These are phyloP conservation scores for Gambusia yucatana DNA, from an alignment of 2,797 vertebrate genomes.

Conservation along the genomic window DNA sequence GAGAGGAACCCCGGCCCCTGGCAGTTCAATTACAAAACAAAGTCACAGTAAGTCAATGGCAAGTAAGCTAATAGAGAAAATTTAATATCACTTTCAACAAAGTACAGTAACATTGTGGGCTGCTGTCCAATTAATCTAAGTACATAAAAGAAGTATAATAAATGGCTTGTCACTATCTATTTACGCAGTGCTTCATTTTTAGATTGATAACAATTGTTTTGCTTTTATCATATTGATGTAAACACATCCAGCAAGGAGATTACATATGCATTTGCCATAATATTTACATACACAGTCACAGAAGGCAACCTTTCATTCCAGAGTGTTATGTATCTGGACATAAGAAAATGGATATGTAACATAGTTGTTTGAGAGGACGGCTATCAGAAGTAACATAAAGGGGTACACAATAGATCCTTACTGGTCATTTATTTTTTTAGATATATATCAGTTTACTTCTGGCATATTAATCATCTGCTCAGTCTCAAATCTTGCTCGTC, in stretches of 20 bases:
- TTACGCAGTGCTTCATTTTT: conserved; percentile 7
- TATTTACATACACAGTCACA: not conserved
- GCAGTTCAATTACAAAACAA: conserved; percentile 23
- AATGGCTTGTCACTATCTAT: conserved; percentile 40
- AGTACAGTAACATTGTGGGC: conserved; percentile 35
- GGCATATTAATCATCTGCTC: not conserved
- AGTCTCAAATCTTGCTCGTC: not conserved
- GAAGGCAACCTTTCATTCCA: not conserved
- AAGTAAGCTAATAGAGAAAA: not conserved
- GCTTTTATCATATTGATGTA: not conserved
- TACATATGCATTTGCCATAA: not conserved
- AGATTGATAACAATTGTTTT: not conserved
- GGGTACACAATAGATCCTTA: not conserved
- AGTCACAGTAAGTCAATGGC: not conserved
- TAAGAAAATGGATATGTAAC: not conserved
- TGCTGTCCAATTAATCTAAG: conserved; percentile 25
- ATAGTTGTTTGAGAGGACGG: not conserved
- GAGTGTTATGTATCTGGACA: not conserved
- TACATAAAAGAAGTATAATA: conserved; percentile 28
- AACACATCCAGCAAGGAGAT: not conserved
- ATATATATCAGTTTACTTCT: not conserved
- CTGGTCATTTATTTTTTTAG: not conserved
- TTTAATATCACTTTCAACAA: conserved; percentile 2
- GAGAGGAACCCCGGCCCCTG: conserved; percentile 18
- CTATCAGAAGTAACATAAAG: not conserved